Evolutionary conservation across 2,888 invertebrate species (phyloP).

Genomic region (Exocentrus adspersus): DNA sequence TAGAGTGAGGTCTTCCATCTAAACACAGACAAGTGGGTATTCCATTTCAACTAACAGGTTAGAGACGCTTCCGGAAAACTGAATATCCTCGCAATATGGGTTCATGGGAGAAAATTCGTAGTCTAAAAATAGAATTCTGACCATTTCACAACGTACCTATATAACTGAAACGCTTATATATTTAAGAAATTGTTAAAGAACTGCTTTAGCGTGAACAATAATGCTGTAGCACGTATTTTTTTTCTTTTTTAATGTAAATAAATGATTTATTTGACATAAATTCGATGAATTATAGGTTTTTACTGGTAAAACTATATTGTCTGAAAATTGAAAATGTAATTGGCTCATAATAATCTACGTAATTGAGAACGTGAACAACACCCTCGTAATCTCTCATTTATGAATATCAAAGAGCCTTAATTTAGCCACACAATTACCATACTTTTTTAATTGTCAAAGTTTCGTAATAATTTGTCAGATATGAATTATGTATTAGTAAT

Average conservation of each 20-base stretch:
- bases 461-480: not conserved
- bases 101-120: no score
- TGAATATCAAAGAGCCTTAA: not conserved
- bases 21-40: not conserved
- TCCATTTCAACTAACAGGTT: not conserved
- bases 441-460: not conserved
- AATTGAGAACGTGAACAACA: not conserved
- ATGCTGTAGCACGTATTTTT: no score
- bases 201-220: no score
- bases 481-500: constrained; percentile 1
- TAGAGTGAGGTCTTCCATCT: not conserved
- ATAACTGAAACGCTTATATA: no score
- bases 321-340: no score
- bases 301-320: constrained; percentile 2
- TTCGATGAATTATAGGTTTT: no score
- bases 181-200: no score
- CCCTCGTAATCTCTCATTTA: not conserved
- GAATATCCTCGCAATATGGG: not conserved
- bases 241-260: no score
- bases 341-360: no score
- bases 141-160: no score
- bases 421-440: not conserved
- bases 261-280: no score
- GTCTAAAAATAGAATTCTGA: no score
- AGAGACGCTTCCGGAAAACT: not conserved